phyloP scores from a whole-genome alignment of 2,888 invertebrate species.

The Cabera pusaria region DNA sequence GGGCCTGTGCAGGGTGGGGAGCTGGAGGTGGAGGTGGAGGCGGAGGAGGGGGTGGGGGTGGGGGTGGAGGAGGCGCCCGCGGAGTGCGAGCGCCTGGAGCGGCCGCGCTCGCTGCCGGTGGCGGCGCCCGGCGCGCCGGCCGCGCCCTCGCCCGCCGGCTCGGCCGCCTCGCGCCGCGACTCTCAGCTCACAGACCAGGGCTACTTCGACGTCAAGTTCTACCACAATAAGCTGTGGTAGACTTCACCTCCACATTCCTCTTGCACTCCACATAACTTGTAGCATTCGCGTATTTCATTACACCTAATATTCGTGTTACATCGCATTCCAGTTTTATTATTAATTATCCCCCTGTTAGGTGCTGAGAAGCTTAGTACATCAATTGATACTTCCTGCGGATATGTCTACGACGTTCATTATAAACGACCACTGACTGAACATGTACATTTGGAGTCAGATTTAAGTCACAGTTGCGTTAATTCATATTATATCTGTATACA shows the following conservation, averaged over 20 bases:
- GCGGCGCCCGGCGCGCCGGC: constrained; percentile 23
- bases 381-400: no score
- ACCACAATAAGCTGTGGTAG: constrained; percentile 91
- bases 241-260: background rate
- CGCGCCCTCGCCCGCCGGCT: constrained; percentile 38
- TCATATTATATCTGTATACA: no score
- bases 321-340: no score
- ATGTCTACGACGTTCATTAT: no score
- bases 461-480: no score
- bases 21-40: background rate
- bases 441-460: no score
- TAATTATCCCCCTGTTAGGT: no score
- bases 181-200: constrained; percentile 85
- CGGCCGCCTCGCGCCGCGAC: constrained; percentile 44
- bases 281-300: no score
- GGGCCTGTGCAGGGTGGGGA: constrained; percentile 1
- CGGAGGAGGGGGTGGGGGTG: constrained; percentile 17
- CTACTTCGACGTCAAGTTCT: constrained; percentile 90
- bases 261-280: constrained; percentile 6
- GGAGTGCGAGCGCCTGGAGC: constrained; percentile 14
- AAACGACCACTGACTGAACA: no score
- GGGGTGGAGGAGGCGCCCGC: constrained; percentile 17
- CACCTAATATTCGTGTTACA: no score
- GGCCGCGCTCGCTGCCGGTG: constrained; percentile 13
- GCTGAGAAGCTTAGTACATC: no score